These are phyloP conservation scores for Erpornis zantholeuca DNA, from an alignment of 2,113 vertebrate genomes.

Conservation along the genomic window DNA sequence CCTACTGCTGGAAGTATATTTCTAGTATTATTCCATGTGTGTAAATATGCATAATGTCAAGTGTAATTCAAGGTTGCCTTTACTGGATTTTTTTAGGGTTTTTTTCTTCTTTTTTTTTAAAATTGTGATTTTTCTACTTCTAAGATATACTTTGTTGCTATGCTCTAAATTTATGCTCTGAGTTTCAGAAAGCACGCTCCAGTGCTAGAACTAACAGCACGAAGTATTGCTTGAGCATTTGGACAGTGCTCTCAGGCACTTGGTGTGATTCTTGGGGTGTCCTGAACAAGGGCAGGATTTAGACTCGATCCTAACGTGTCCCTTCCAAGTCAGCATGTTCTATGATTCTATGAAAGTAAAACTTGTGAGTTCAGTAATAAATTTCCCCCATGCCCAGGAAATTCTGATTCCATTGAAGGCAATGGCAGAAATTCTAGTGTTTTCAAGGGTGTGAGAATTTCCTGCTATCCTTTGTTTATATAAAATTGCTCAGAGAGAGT, in stretches of 20 bases:
- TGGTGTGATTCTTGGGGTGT: neutral
- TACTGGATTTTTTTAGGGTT: neutral
- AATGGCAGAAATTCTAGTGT: neutral
- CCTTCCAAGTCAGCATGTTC: neutral
- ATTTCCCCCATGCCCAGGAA: neutral
- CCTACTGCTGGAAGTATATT: neutral
- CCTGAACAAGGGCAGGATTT: fast-evolving
- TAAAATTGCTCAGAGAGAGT: neutral
- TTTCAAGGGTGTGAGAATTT: neutral
- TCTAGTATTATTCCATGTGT: neutral
- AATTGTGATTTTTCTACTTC: neutral
- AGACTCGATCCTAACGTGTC: neutral
- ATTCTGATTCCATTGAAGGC: neutral
- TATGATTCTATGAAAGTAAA: neutral
- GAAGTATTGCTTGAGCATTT: neutral
- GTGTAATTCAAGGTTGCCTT: neutral
- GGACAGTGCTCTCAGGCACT: neutral
- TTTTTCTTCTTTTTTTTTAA: neutral
- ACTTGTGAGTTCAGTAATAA: neutral
- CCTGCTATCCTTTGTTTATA: neutral
- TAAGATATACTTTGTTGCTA: neutral
- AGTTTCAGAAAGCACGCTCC: neutral
- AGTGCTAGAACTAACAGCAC: neutral
- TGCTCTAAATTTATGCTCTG: neutral
- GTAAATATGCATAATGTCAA: neutral